Evolutionary conservation across 2,888 invertebrate genomes (phyloP).

Genomic region (Tipula unca): DNA sequence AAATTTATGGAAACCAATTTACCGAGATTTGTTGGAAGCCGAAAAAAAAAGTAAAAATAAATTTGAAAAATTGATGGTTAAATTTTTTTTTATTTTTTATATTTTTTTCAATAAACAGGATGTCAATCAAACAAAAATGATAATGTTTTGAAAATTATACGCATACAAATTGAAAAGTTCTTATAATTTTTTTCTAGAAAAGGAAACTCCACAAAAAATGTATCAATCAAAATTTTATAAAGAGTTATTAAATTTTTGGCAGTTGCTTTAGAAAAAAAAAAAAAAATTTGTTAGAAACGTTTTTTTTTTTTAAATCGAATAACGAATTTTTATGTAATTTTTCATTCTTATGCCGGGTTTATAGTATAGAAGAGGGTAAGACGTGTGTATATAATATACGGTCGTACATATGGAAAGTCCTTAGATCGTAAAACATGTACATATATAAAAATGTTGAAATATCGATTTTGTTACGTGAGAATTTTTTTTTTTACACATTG

Average conservation of each 20-base stretch:
- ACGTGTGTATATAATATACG: neutral
- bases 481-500: neutral
- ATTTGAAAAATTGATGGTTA: neutral
- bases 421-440: neutral
- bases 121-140: neutral
- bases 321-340: neutral
- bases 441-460: neutral
- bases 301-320: neutral
- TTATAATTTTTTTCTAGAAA: neutral
- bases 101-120: neutral
- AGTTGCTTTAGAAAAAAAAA: neutral
- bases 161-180: neutral
- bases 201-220: neutral
- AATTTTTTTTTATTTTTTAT: neutral
- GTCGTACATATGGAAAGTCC: neutral
- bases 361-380: neutral
- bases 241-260: neutral
- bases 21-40: neutral
- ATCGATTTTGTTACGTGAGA: neutral
- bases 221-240: neutral
- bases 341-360: too few relatives aligned
- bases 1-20: conserved; percentile 14
- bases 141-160: neutral
- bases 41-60: neutral
- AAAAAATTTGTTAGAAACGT: neutral